A percentile compares a stretch with the other conserved stretches of the same genome.
Conservation (phyloP, 1,140 invertebrate genomes). For the Aphidius gifuensis region DNA sequence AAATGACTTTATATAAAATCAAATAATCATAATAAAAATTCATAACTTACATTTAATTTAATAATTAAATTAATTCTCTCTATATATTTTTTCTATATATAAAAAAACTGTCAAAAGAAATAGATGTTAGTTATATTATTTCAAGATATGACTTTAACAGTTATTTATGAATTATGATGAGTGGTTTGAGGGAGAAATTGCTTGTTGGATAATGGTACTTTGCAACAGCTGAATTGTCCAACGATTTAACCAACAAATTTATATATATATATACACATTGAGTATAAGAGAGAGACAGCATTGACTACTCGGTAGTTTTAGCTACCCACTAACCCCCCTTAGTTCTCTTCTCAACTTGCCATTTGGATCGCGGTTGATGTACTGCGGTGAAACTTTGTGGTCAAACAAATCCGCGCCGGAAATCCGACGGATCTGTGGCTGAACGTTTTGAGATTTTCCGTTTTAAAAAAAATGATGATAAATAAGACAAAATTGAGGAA, state of each 20-base stretch:
- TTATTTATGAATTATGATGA: too few relatives aligned
- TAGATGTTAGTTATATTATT: too few relatives aligned
- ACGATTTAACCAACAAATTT: constrained; percentile 25
- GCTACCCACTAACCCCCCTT: constrained; percentile 4
- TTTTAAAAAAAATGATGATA: constrained; percentile 31
- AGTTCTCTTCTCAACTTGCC: constrained; percentile 4
- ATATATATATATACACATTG: constrained; percentile 1
- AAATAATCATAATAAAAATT: too few relatives aligned
- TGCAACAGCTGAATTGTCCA: constrained; percentile 48
- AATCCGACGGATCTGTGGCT: constrained; percentile 41
- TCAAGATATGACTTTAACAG: background rate
- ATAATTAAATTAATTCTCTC: too few relatives aligned
- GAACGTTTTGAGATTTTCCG: background rate
- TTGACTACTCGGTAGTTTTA: background rate
- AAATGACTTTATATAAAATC: too few relatives aligned
- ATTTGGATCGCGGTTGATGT: constrained; percentile 37
- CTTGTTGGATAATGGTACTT: constrained; percentile 44
- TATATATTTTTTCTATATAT: too few relatives aligned
- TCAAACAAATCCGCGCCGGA: constrained; percentile 52
- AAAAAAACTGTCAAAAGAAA: too few relatives aligned
- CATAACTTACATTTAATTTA: too few relatives aligned
- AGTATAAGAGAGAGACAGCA: background rate
- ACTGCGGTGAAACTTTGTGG: constrained; percentile 50
- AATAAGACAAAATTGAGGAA: constrained; percentile 32
- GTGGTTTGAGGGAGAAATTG: constrained; percentile 21